phyloP scores from a whole-genome alignment of 2,888 invertebrate species.

The Endomychus coccineus region DNA sequence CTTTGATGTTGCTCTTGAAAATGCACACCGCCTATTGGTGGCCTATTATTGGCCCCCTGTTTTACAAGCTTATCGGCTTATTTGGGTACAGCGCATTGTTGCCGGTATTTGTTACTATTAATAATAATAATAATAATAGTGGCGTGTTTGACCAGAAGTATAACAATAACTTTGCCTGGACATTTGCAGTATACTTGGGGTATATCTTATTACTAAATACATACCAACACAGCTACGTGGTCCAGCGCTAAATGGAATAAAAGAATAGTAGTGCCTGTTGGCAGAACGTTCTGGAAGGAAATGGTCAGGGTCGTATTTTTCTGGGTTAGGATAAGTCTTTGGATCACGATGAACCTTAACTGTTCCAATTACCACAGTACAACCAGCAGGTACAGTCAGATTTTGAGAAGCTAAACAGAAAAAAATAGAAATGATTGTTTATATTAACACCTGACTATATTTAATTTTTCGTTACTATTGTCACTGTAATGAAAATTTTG shows the following conservation, averaged over 20 bases:
- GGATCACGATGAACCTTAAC: conserved; percentile 61
- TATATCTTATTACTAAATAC: too few species aligned
- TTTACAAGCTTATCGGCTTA: too few species aligned
- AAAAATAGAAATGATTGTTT: too few species aligned
- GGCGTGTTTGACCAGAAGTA: too few species aligned
- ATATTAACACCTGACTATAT: neutral
- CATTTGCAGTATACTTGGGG: too few species aligned
- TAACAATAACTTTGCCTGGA: too few species aligned
- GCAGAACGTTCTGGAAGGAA: conserved; percentile 69
- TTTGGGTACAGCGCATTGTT: too few species aligned
- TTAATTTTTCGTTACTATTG: neutral
- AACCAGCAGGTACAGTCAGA: conserved; percentile 60
- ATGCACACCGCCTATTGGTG: too few species aligned
- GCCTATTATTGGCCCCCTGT: too few species aligned
- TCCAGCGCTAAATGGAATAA: conserved; percentile 74
- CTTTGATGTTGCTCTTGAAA: too few species aligned
- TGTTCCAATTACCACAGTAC: conserved; percentile 60
- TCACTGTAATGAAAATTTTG: neutral
- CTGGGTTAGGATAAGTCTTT: conserved; percentile 61
- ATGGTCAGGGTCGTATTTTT: conserved; percentile 70
- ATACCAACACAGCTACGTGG: conserved; percentile 71
- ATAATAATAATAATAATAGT: too few species aligned
- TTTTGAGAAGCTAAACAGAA: conserved; percentile 53
- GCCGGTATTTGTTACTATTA: too few species aligned
- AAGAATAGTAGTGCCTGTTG: conserved; percentile 71